phyloP scores from a whole-genome alignment of 2,113 vertebrate genomes.

The Salminus brasiliensis region DNA sequence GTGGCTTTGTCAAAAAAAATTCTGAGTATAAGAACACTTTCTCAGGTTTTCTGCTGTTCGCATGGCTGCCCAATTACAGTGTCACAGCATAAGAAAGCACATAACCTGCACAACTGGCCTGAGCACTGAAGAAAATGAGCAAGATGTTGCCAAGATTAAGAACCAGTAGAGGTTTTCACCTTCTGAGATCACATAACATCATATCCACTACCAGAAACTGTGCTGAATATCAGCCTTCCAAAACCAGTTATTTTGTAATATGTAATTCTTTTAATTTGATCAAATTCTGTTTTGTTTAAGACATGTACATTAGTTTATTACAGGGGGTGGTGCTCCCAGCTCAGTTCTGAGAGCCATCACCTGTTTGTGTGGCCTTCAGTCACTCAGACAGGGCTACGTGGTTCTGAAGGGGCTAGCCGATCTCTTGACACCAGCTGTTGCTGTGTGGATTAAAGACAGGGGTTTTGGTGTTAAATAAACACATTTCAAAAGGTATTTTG shows the following conservation, averaged over 20 bases:
- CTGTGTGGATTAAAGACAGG: conserved; percentile 19
- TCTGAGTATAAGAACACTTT: not conserved
- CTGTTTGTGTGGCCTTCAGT: not conserved
- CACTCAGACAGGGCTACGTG: not conserved
- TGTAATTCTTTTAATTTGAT: not conserved
- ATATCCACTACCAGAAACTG: not conserved
- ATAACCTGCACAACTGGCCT: not conserved
- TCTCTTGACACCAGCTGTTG: not conserved
- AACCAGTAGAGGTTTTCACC: no score
- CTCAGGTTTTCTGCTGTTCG: not conserved
- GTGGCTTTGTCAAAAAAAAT: not conserved
- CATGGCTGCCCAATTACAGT: no score
- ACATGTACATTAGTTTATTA: not conserved
- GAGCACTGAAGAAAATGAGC: not conserved
- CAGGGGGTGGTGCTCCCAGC: not conserved
- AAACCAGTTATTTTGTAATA: not conserved
- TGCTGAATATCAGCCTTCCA: not conserved
- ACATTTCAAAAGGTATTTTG: conserved; percentile 61
- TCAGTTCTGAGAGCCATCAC: not conserved
- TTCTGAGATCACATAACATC: no score
- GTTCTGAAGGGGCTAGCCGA: not conserved
- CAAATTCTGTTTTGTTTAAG: not conserved
- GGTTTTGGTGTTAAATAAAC: conserved; percentile 54
- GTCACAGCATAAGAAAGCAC: not conserved
- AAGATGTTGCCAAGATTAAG: not conserved